Conservation (phyloP, 2,797 vertebrate genomes). For the Steatocranus sp. region DNA sequence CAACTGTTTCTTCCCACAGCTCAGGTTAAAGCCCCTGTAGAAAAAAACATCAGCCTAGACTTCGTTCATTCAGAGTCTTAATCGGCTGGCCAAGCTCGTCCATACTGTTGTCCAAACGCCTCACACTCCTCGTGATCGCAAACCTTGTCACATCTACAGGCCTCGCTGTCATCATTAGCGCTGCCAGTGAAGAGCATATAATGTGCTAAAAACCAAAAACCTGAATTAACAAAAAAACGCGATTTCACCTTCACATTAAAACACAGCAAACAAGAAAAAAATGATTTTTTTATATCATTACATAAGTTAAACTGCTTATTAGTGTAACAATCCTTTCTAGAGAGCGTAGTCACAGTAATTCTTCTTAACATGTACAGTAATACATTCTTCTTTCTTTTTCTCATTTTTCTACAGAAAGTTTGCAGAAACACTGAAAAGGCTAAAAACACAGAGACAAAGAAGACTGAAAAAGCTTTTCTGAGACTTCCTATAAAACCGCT, state of each 20-base stretch:
- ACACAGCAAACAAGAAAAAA: neutral
- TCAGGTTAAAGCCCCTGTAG: neutral
- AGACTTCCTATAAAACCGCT: neutral
- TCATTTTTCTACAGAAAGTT: neutral
- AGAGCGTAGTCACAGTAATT: neutral
- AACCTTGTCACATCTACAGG: neutral
- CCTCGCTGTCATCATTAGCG: neutral
- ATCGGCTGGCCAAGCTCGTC: neutral
- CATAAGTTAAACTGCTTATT: neutral
- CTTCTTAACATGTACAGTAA: neutral
- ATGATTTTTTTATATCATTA: neutral
- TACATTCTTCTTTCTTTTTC: neutral
- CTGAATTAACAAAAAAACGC: rapidly evolving
- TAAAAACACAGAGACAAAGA: neutral
- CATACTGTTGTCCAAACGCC: neutral
- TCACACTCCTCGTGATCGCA: neutral
- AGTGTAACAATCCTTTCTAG: neutral
- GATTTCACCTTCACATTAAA: neutral
- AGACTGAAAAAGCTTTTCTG: neutral
- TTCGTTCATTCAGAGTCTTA: neutral
- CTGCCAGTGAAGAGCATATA: neutral
- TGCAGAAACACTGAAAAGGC: neutral
- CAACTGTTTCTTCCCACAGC: neutral
- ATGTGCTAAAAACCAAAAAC: neutral
- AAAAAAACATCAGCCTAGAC: neutral